A percentile compares a stretch with the other conserved stretches of the same genome.
Evolutionary conservation across 2,797 vertebrate species (phyloP).

Genomic region (Uromys caudimaculatus): DNA sequence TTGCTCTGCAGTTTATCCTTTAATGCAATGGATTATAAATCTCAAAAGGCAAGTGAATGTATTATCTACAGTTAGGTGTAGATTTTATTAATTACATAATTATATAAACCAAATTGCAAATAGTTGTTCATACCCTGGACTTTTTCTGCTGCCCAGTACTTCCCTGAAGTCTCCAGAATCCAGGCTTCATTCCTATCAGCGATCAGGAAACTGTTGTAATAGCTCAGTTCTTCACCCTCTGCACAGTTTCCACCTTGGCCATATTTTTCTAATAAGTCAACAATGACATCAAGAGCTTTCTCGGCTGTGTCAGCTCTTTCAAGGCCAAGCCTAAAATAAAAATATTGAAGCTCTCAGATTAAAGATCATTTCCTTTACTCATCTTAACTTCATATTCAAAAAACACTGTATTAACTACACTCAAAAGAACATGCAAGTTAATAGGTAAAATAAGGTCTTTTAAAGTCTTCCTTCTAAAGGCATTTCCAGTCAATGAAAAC

Average conservation of each 20-base stretch:
- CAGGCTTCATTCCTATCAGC: slow-evolving; percentile 95
- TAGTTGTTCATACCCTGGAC: slow-evolving; percentile 90
- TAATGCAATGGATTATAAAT: slow-evolving; percentile 7
- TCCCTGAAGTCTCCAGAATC: slow-evolving; percentile 96
- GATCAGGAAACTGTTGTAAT: slow-evolving; percentile 98
- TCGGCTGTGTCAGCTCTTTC: slow-evolving; percentile 96
- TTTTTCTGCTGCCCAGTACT: slow-evolving; percentile 97
- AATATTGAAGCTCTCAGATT: slow-evolving; percentile 67
- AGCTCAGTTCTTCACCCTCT: slow-evolving; percentile 94
- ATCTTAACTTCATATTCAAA: slow-evolving; percentile 57
- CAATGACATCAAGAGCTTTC: slow-evolving; percentile 93
- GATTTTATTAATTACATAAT: slow-evolving; percentile 65
- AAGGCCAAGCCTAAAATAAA: slow-evolving; percentile 93
- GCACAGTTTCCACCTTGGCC: slow-evolving; percentile 96
- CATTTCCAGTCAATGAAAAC: slow-evolving; percentile 40
- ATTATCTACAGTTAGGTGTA: background rate
- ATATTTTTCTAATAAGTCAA: slow-evolving; percentile 93
- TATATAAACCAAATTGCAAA: slow-evolving; percentile 42
- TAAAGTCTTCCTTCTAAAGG: slow-evolving; percentile 56
- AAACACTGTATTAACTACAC: slow-evolving; percentile 36
- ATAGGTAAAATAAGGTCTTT: slow-evolving; percentile 15
- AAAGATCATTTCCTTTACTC: slow-evolving; percentile 66
- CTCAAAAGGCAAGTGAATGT: slow-evolving; percentile 22
- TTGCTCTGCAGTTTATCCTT: slow-evolving; percentile 11
- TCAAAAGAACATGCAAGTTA: slow-evolving; percentile 47